phyloP scores from a whole-genome alignment of 1,140 invertebrate genomes.

The Monochamus saltuarius region DNA sequence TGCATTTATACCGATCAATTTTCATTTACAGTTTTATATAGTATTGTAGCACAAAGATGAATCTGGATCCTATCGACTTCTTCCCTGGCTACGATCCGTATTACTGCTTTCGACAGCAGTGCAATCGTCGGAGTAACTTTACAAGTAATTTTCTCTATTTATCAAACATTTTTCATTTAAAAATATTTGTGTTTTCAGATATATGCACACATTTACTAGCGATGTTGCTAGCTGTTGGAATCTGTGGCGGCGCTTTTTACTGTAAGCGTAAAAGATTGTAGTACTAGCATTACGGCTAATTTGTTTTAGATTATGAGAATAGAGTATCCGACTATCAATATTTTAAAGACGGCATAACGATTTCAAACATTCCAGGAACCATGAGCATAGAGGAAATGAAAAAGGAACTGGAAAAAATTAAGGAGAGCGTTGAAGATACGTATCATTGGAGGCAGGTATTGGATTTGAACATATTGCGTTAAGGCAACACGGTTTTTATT shows the following conservation, averaged over 20 bases:
- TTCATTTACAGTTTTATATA: too few species aligned
- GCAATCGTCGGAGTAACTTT: too few species aligned
- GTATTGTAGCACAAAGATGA: neutral
- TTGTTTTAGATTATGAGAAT: slow-evolving; percentile 6
- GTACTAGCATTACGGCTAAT: neutral
- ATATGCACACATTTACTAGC: slow-evolving; percentile 2
- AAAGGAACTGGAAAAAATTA: slow-evolving; percentile 6
- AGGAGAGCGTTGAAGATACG: slow-evolving; percentile 5
- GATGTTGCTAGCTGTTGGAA: neutral
- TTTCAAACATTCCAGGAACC: too few species aligned
- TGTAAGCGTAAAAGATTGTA: slow-evolving; percentile 1
- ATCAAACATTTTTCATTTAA: too few species aligned
- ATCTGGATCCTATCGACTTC: slow-evolving; percentile 11
- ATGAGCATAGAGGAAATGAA: slow-evolving; percentile 1
- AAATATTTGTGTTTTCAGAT: neutral
- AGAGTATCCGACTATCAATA: too few species aligned
- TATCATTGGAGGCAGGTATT: neutral
- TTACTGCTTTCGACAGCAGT: too few species aligned
- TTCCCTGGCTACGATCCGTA: slow-evolving; percentile 11
- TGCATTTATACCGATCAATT: too few species aligned
- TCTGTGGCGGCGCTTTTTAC: slow-evolving; percentile 7
- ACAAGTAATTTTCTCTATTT: too few species aligned
- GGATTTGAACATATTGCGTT: neutral
- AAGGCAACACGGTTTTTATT: neutral
- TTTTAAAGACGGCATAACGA: too few species aligned